These are phyloP conservation scores for Phalera bucephala DNA, from an alignment of 2,888 invertebrate species.

Conservation along the genomic window DNA sequence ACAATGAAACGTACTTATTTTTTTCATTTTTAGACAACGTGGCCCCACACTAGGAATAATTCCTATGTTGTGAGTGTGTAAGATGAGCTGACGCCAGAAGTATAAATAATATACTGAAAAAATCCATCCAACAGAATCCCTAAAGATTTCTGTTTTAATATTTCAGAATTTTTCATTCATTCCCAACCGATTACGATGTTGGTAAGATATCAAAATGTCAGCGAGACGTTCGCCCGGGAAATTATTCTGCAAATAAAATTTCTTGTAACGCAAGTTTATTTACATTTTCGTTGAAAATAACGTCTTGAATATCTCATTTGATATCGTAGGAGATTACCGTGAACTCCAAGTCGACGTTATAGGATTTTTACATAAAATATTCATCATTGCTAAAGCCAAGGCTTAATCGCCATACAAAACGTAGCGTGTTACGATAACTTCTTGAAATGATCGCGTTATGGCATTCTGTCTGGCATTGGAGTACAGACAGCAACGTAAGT, in stretches of 20 bases:
- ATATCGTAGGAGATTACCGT: conserved; percentile 47
- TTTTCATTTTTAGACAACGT: no score
- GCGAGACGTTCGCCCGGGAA: conserved; percentile 18
- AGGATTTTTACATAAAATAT: conserved; percentile 63
- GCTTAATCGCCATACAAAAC: no score
- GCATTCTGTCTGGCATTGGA: no score
- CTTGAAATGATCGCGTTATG: no score
- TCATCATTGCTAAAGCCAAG: conserved; percentile 52
- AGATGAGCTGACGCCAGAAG: no score
- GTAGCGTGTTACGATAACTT: no score
- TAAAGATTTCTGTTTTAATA: conserved; percentile 10
- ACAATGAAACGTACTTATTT: no score
- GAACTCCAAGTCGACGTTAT: conserved; percentile 30
- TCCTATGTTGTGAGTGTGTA: no score
- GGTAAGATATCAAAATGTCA: conserved; percentile 17
- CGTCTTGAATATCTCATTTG: conserved; percentile 58
- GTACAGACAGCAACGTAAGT: no score
- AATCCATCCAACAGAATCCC: no score
- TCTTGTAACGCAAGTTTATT: conserved; percentile 37
- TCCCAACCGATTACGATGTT: conserved; percentile 17
- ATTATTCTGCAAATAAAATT: conserved; percentile 34
- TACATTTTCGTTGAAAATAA: conserved; percentile 53
- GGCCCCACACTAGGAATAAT: no score
- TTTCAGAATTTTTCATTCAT: conserved; percentile 20
- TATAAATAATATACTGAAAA: no score